Evolutionary conservation across 1,140 invertebrate species (phyloP).

Genomic region (Drosophila chauvacae): DNA sequence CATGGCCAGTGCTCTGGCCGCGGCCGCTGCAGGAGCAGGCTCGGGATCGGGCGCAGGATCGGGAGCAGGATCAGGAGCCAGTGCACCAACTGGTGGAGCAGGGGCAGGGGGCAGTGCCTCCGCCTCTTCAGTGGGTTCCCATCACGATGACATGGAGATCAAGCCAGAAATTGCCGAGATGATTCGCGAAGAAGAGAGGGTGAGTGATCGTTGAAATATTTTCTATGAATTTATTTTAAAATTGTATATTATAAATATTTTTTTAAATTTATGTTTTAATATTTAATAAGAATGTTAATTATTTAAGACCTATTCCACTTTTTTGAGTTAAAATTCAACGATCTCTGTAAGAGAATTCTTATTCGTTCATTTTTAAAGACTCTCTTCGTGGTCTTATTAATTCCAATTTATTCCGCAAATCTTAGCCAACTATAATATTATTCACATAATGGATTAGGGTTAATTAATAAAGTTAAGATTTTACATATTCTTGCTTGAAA

Average conservation of each 20-base stretch:
- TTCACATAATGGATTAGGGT: constrained; percentile 7
- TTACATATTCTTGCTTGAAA: not conserved
- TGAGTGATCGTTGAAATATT: constrained; percentile 86
- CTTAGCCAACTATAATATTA: not conserved
- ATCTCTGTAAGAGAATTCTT: too few species aligned
- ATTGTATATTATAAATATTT: not conserved
- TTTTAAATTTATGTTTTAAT: not conserved
- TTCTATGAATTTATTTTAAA: not conserved
- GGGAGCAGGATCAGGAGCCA: constrained; percentile 55
- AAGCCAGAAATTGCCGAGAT: constrained; percentile 97
- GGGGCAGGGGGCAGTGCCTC: constrained; percentile 38
- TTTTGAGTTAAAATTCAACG: not conserved
- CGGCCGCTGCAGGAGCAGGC: constrained; percentile 48
- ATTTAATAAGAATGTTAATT: not conserved
- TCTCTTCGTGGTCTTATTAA: not conserved
- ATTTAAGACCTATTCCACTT: not conserved
- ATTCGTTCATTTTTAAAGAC: not conserved
- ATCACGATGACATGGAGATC: constrained; percentile 93
- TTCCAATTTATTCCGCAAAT: not conserved
- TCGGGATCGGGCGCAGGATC: constrained; percentile 46
- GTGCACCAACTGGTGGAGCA: constrained; percentile 26
- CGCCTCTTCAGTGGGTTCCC: constrained; percentile 59
- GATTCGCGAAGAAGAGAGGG: constrained; percentile 97
- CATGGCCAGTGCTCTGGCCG: constrained; percentile 72
- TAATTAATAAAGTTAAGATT: constrained; percentile 10